phyloP scores from a whole-genome alignment of 1,140 invertebrate species.

The Trissolcus basalis region DNA sequence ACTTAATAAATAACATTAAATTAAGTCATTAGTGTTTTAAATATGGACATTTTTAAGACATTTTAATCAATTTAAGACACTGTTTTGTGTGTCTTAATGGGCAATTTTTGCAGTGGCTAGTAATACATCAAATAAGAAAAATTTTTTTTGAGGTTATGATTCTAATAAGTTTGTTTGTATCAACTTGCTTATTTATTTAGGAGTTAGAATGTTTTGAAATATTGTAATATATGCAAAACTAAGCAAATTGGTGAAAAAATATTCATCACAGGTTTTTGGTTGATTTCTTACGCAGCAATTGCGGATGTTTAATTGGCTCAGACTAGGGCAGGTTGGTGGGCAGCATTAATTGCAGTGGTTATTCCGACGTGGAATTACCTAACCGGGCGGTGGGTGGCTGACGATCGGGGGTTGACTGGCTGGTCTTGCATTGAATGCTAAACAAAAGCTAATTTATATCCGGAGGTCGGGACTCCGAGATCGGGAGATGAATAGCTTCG shows the following conservation, averaged over 20 bases:
- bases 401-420: slow-evolving; percentile 56
- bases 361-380: slow-evolving; percentile 56
- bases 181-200: too few relatives aligned
- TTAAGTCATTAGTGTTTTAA: too few relatives aligned
- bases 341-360: slow-evolving; percentile 72
- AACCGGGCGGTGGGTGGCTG: slow-evolving; percentile 50
- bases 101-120: too few relatives aligned
- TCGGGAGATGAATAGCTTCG: slow-evolving; percentile 75
- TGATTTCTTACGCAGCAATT: slow-evolving; percentile 65
- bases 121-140: too few relatives aligned
- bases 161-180: too few relatives aligned
- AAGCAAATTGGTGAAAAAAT: slow-evolving; percentile 23
- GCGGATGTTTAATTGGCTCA: slow-evolving; percentile 72
- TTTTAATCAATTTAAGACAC: too few relatives aligned
- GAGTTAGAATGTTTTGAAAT: too few relatives aligned
- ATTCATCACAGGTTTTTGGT: slow-evolving; percentile 48
- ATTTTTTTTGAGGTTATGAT: background rate
- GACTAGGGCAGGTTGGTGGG: slow-evolving; percentile 56
- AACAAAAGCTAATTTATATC: slow-evolving; percentile 78
- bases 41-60: too few relatives aligned
- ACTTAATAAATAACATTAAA: too few relatives aligned
- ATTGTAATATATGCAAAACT: background rate
- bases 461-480: slow-evolving; percentile 73
- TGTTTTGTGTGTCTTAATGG: too few relatives aligned
- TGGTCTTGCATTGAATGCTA: slow-evolving; percentile 75